A percentile compares a stretch with the other conserved stretches of the same genome.
Conservation (phyloP, 2,113 vertebrate genomes). For the Xenopus borealis region DNA sequence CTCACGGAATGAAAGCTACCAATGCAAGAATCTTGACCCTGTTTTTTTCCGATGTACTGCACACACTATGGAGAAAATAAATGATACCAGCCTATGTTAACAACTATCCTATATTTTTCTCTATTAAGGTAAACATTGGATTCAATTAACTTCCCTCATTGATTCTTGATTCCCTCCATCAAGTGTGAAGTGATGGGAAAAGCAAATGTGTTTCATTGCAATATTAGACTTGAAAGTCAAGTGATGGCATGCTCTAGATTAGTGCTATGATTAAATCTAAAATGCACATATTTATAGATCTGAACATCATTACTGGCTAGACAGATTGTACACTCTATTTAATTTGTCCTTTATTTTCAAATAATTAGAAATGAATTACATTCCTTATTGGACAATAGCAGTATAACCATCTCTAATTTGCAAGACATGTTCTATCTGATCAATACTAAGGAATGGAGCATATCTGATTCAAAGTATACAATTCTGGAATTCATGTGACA, state of each 20-base stretch:
- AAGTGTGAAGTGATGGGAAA: slow-evolving; percentile 15
- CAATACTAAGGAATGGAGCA: slow-evolving; percentile 47
- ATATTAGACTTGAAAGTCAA: slow-evolving; percentile 25
- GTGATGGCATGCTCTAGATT: slow-evolving; percentile 21
- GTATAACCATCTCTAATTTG: slow-evolving; percentile 63
- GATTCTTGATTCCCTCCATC: slow-evolving; percentile 19
- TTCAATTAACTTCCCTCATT: slow-evolving; percentile 40
- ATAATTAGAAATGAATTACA: slow-evolving; percentile 57
- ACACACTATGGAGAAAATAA: no score
- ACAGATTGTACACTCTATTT: slow-evolving; percentile 45
- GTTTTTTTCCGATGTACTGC: no score
- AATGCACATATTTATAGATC: slow-evolving; percentile 41
- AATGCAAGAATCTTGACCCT: no score
- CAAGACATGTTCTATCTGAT: slow-evolving; percentile 61
- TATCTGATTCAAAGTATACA: slow-evolving; percentile 47
- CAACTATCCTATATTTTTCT: slow-evolving; percentile 22
- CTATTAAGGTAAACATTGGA: slow-evolving; percentile 37
- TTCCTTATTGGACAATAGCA: slow-evolving; percentile 54
- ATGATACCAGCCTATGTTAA: slow-evolving; percentile 14
- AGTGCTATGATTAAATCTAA: slow-evolving; percentile 30
- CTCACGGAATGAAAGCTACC: no score
- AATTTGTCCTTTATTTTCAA: slow-evolving; percentile 56
- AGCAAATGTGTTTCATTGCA: slow-evolving; percentile 15
- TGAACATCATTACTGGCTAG: slow-evolving; percentile 39
- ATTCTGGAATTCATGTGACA: slow-evolving; percentile 57